These are phyloP conservation scores for Malurus leucopterus DNA, from an alignment of 2,797 vertebrate genomes.

Conservation along the genomic window DNA sequence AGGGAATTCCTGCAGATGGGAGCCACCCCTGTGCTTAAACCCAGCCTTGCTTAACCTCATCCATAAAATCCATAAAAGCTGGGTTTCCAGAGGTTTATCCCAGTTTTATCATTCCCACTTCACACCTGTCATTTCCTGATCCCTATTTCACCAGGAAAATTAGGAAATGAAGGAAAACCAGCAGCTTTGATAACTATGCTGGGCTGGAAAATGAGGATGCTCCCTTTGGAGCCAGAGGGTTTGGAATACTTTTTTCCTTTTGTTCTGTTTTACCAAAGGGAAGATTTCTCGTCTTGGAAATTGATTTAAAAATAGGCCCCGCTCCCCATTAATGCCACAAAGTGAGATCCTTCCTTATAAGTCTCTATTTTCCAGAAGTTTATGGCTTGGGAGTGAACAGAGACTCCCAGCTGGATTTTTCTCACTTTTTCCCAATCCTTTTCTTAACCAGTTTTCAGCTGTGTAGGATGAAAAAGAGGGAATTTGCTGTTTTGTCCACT, in stretches of 20 bases:
- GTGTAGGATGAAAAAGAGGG: not conserved
- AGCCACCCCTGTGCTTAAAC: not conserved
- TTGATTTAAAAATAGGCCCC: constrained; percentile 20
- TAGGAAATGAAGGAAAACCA: not conserved
- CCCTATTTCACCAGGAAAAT: not conserved
- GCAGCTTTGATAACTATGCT: not conserved
- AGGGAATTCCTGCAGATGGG: not conserved
- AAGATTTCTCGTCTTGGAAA: not conserved
- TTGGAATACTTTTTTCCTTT: not conserved
- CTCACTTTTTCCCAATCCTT: not conserved
- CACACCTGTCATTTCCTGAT: not conserved
- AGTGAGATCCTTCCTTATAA: constrained; percentile 28
- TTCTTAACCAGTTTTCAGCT: not conserved
- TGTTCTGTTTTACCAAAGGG: not conserved
- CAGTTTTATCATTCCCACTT: not conserved
- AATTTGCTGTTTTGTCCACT: not conserved
- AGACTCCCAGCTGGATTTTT: not conserved
- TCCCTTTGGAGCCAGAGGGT: not conserved
- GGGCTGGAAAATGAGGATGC: not conserved
- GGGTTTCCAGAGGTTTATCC: not conserved
- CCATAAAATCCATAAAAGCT: accelerated
- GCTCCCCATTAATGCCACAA: not conserved
- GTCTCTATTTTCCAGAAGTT: constrained; percentile 27
- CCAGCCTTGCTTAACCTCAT: not conserved
- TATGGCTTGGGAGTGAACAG: not conserved